Evolutionary conservation across 1,140 invertebrate species (phyloP), one percentile per base, ranked within the genome.

Genomic region (Pseudomyrmex flavicornis): DNA sequence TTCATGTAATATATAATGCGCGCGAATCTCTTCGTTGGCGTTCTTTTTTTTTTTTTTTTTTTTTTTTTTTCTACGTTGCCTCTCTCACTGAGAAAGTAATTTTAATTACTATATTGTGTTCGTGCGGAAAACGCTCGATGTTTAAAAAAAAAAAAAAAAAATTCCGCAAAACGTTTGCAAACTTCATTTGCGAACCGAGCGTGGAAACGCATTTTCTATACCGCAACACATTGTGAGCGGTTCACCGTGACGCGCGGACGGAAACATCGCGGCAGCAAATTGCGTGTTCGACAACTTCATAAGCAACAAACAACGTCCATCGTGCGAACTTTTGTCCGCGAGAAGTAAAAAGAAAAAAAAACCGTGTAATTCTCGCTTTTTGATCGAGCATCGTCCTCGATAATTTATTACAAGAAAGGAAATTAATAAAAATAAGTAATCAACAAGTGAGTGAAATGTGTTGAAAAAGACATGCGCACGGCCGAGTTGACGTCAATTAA

Each of bases 141-240:
- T 54, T 35, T 7, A 35, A 35, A 35, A 35, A 35, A 35, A 35
- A 26, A 26, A 26, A 26, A 4, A 35, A 35, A 35, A 35, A 4
- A 35, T 7, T 35, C 7, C 62, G 48, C 26, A 48, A 35, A 44
- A 66, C 26, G 2, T 68, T 66, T 10, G 50, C 35, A 52, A 35
- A 65, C 46, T 50, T 61, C 2, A 56, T 74, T 46, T 65, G 73
- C 59, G 73, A 61, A 17, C 35, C 44, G 54, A 66, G 26, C 62
- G 62, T 56, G 74, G 62, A 44, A 77, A 77, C 26, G n/a, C 20
- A 63, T 74, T 75, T 26, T 63, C 20, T 12, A 15, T 35, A 15
- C 48, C 48, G 48, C 20, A 15, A 26, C 20, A n/a, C 20, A 76
- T 76, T 65, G 46, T 65, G 20, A 59, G 61, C 61, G 73, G 73